phyloP scores from a whole-genome alignment of 2,888 invertebrate species.

The Tricholauxania praeusta region DNA sequence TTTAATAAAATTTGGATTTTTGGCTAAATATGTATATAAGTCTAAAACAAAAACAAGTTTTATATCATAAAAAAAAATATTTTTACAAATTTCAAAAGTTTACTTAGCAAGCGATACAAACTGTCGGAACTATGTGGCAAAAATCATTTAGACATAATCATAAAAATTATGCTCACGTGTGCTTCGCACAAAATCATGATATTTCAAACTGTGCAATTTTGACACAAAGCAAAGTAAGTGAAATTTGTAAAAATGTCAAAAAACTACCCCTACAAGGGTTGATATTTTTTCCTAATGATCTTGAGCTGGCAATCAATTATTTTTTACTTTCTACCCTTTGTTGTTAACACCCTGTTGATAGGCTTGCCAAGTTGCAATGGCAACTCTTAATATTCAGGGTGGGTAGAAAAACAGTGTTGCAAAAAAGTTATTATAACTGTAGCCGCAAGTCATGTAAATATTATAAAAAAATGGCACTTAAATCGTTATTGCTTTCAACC shows the following conservation, averaged over 20 bases:
- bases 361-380: slow-evolving; percentile 29
- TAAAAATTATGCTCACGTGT: too few species aligned
- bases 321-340: not conserved
- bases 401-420: not conserved
- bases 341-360: slow-evolving; percentile 30
- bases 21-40: too few species aligned
- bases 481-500: slow-evolving; percentile 1
- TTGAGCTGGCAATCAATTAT: slow-evolving; percentile 21
- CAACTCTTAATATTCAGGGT: slow-evolving; percentile 3
- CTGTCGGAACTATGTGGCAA: too few species aligned
- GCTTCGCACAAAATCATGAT: too few species aligned
- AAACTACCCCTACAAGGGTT: not conserved
- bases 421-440: slow-evolving; percentile 15
- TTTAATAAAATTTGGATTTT: too few species aligned
- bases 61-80: too few species aligned
- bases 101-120: too few species aligned
- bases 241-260: not conserved
- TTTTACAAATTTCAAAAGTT: too few species aligned
- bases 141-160: too few species aligned
- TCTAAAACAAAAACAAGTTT: too few species aligned
- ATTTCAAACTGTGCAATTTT: too few species aligned
- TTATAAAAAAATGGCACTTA: not conserved
- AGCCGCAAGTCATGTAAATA: not conserved
- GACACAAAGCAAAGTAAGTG: too few species aligned
- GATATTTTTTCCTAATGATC: slow-evolving; percentile 16